phyloP scores from a whole-genome alignment of 1,140 invertebrate genomes.

The Drosophila virilis region DNA sequence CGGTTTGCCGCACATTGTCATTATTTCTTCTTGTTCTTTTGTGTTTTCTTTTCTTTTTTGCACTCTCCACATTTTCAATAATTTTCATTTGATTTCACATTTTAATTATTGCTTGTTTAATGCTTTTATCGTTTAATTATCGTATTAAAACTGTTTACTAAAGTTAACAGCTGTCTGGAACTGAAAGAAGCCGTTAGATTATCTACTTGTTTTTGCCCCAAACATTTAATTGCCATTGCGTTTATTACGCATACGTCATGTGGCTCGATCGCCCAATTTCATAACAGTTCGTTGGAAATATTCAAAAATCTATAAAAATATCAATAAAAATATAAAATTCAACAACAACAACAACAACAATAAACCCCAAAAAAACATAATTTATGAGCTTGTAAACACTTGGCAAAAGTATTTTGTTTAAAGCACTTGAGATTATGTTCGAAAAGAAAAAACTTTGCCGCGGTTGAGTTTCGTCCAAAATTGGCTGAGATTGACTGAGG shows the following conservation, averaged over 20 bases:
- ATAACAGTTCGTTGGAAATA: slow-evolving; percentile 15
- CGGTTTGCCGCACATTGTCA: too few species aligned
- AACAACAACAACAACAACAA: not conserved
- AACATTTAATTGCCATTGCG: slow-evolving; percentile 12
- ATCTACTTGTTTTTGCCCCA: too few species aligned
- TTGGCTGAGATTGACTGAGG: too few species aligned
- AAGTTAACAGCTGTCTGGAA: not conserved
- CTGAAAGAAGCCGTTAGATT: not conserved
- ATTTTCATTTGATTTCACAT: slow-evolving; percentile 3
- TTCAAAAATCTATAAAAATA: slow-evolving; percentile 26
- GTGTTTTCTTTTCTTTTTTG: not conserved
- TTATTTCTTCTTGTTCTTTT: not conserved
- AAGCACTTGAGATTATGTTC: slow-evolving; percentile 3
- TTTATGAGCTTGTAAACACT: slow-evolving; percentile 35
- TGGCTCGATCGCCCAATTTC: not conserved
- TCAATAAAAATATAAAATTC: slow-evolving; percentile 11
- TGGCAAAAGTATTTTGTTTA: not conserved
- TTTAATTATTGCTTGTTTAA: slow-evolving; percentile 4
- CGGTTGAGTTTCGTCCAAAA: too few species aligned
- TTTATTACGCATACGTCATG: slow-evolving; percentile 29
- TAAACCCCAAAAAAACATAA: slow-evolving; percentile 29
- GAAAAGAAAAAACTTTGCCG: too few species aligned
- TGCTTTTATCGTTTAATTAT: slow-evolving; percentile 2
- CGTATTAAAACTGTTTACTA: slow-evolving; percentile 2
- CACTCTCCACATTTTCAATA: not conserved